phyloP scores from a whole-genome alignment of 2,113 vertebrate species.

The Hiodon tergisus region DNA sequence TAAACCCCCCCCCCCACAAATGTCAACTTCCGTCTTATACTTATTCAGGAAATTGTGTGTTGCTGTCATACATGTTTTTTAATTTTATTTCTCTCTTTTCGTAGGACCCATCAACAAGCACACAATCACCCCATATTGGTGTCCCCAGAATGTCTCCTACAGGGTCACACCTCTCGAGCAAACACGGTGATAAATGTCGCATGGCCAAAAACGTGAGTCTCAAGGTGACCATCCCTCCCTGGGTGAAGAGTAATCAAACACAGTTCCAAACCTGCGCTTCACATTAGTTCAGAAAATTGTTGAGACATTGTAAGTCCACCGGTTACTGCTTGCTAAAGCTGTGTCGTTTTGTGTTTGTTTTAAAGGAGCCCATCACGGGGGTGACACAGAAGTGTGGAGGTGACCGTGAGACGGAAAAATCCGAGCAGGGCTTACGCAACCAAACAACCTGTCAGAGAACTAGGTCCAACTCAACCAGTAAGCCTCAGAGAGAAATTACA shows the following conservation, averaged over 20 bases:
- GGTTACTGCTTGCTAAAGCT: background rate
- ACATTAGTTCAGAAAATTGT: background rate
- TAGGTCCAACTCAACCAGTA: conserved; percentile 80
- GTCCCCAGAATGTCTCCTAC: conserved; percentile 44
- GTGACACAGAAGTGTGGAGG: conserved; percentile 58
- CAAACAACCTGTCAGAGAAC: conserved; percentile 60
- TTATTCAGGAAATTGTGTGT: background rate
- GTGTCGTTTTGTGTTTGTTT: conserved; percentile 22
- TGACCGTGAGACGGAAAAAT: conserved; percentile 45
- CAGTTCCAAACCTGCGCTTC: background rate
- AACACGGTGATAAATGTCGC: conserved; percentile 29
- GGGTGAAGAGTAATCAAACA: background rate
- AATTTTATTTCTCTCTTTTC: background rate
- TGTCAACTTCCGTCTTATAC: background rate
- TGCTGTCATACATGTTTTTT: background rate
- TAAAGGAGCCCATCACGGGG: conserved; percentile 60
- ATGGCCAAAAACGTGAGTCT: conserved; percentile 44
- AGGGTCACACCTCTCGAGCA: conserved; percentile 9
- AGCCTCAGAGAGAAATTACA: conserved; percentile 36
- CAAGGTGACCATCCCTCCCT: conserved; percentile 36
- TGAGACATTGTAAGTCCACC: background rate
- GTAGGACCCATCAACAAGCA: conserved; percentile 32
- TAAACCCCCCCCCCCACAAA: too few species aligned
- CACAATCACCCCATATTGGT: conserved; percentile 20
- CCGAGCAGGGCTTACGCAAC: conserved; percentile 46